Evolutionary conservation across 2,797 vertebrate genomes (phyloP).

Genomic region (Anguilla pacifica): DNA sequence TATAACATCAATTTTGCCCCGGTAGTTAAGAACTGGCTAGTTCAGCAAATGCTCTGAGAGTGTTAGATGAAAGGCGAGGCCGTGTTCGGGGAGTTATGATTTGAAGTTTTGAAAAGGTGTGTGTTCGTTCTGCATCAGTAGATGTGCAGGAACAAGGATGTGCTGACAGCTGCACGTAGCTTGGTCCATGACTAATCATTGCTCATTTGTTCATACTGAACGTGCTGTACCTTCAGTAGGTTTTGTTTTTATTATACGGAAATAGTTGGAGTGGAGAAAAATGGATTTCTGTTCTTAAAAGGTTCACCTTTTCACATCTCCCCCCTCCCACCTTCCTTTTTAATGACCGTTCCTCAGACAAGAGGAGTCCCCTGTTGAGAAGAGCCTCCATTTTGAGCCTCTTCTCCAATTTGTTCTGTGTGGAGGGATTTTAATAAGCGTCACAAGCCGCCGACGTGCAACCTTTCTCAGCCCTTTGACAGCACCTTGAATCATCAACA

Average conservation of each 20-base stretch:
- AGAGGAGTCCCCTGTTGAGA: not conserved
- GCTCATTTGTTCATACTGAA: not conserved
- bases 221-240: not conserved
- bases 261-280: not conserved
- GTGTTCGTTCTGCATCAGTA: not conserved
- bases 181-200: not conserved
- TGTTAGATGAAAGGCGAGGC: not conserved
- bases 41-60: not conserved
- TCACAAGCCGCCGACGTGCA: not conserved
- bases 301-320: not conserved
- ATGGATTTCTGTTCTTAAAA: not conserved
- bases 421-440: conserved; percentile 2
- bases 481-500: not conserved
- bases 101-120: not conserved
- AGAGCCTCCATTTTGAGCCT: conserved; percentile 16
- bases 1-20: not conserved
- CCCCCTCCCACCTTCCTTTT: not conserved
- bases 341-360: not conserved
- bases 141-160: not conserved
- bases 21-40: not conserved
- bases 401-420: conserved; percentile 26
- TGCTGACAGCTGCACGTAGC: too few relatives aligned
- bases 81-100: not conserved
- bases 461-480: conserved; percentile 23
- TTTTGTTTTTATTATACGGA: not conserved